Evolutionary conservation across 2,888 invertebrate genomes (phyloP).

Genomic region (Ryuthela nishihirai): DNA sequence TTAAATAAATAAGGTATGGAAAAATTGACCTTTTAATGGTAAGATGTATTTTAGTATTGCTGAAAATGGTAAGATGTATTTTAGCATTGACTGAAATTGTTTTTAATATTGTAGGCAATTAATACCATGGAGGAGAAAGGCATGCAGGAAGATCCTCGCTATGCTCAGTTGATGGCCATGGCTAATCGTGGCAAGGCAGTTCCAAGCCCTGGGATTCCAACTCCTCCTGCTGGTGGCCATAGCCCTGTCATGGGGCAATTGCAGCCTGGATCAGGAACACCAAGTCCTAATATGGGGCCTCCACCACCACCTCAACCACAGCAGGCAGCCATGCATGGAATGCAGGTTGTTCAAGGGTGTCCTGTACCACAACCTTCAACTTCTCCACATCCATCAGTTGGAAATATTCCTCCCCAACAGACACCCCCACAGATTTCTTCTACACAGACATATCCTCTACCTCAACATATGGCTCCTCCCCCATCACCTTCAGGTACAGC

Average conservation of each 20-base stretch:
- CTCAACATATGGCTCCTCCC: constrained; percentile 28
- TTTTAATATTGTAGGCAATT: too few species aligned
- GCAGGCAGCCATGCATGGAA: constrained; percentile 21
- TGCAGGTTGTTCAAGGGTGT: constrained; percentile 3
- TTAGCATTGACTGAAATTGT: too few species aligned
- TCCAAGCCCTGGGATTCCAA: constrained; percentile 40
- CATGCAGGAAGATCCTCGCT: constrained; percentile 86
- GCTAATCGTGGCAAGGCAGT: constrained; percentile 57
- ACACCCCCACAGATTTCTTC: constrained; percentile 10
- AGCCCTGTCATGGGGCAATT: constrained; percentile 31
- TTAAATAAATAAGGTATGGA: too few species aligned
- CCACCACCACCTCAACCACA: constrained; percentile 23
- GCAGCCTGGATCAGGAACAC: too few species aligned
- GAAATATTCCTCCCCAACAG: constrained; percentile 14
- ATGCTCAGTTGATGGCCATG: constrained; percentile 79
- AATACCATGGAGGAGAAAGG: constrained; percentile 95
- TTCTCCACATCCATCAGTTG: constrained; percentile 17
- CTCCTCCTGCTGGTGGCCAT: constrained; percentile 29
- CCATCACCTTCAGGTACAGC: constrained; percentile 26
- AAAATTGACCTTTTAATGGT: too few species aligned
- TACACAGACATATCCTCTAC: constrained; percentile 21
- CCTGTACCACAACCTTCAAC: constrained; percentile 9
- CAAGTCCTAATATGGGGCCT: constrained; percentile 42
- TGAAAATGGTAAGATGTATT: too few species aligned
- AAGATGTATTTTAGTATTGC: too few species aligned